phyloP scores from a whole-genome alignment of 2,888 invertebrate species.

The Drosophila setosimentum region DNA sequence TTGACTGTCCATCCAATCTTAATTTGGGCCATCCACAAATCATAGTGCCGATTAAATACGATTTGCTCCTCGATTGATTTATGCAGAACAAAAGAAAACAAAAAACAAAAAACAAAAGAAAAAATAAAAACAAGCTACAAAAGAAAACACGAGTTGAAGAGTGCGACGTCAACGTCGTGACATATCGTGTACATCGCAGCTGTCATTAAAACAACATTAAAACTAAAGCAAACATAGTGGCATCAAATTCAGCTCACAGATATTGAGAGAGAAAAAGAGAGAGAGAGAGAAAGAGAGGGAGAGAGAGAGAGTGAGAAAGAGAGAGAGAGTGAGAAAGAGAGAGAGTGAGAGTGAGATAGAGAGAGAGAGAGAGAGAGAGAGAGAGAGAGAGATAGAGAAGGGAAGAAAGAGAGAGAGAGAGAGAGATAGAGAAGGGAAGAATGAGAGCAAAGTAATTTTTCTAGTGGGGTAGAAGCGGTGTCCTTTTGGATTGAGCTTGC shows the following conservation, averaged over 20 bases:
- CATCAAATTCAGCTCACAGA: slow-evolving; percentile 45
- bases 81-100: slow-evolving; percentile 15
- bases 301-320: too few species aligned
- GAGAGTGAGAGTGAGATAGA: not conserved
- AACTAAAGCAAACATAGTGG: slow-evolving; percentile 51
- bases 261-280: not conserved
- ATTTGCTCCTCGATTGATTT: slow-evolving; percentile 35
- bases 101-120: slow-evolving; percentile 3
- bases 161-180: slow-evolving; percentile 5
- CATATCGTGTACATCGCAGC: slow-evolving; percentile 48
- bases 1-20: slow-evolving; percentile 5
- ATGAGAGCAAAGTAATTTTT: not conserved
- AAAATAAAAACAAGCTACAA: not conserved
- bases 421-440: too few species aligned
- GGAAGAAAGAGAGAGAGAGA: too few species aligned
- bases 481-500: not conserved
- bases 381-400: too few species aligned
- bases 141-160: not conserved
- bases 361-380: too few species aligned
- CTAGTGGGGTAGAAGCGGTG: not conserved
- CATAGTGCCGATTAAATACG: slow-evolving; percentile 23
- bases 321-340: not conserved
- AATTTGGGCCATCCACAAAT: slow-evolving; percentile 32
- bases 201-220: slow-evolving; percentile 72
- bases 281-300: too few species aligned